Base-by-base conservation (phyloP, 2,797 vertebrate species). In the Dendrocincla tyrannina region DNA sequence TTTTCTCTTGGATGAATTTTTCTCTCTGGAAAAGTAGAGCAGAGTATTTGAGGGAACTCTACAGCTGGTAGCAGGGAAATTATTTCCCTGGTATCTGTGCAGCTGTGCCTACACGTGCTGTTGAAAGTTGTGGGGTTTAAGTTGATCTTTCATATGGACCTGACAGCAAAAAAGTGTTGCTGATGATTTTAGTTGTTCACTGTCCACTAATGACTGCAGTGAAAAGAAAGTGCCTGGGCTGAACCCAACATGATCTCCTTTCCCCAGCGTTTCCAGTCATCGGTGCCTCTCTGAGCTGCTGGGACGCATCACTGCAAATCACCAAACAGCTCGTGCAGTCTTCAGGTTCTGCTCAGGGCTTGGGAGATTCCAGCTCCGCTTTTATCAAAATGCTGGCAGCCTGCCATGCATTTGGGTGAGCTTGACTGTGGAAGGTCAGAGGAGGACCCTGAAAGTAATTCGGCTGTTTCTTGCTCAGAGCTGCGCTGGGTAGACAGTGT, bases 381-480 rank as follows among this genome's bases (percentile, higher is more conserved):
- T 81, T 60, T 66, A 32, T 30, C 47, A 47, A 58, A 50, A 23
- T n/a, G 28, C 47, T 69, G 56, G 32, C 52, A 62, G 6, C n/a
- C 33, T 1, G 2, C 42, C 49, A 3, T 5, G 4, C 0, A 0
- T 85, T 68, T 68, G 19, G 42, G 19, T 64, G 49, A 83, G 49
- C 55, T 55, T 62, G 58, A 28, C 62, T 90, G 62, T 24, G 39
- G 78, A 77, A 79, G 59, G 89, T 63, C 55, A 39, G 75, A 55
- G 76, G 53, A 77, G 8, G 20, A 81, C 37, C 20, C 73, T 63
- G 68, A 68, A 37, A 74, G 70, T 22, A 2, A 5, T 44, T 90
- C 11, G 28, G 39, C 78, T 49, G 17, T 46, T 79, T 50, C 39
- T 58, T 72, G 30, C 42, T 83, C 6, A 20, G 24, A 27, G 47